Percentiles rank a stretch among this genome's conserved stretches.
Conservation (phyloP, 2,113 vertebrate species). For the Melanocharis versteri region DNA sequence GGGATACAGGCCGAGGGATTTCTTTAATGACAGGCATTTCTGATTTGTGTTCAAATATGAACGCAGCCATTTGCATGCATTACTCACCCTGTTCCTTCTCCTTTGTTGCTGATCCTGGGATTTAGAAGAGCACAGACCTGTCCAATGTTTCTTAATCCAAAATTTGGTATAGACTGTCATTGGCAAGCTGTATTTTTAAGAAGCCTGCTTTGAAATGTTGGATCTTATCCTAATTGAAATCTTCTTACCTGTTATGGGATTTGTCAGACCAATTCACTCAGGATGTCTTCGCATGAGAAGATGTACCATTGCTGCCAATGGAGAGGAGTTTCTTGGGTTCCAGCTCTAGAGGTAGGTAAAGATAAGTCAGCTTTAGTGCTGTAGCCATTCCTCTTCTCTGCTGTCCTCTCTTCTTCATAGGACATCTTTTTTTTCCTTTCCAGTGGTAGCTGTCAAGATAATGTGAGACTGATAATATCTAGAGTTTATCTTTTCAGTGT, state of each 20-base stretch:
- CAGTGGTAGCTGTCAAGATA: neutral
- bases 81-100: neutral
- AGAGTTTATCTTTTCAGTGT: neutral
- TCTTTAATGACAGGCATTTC: neutral
- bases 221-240: neutral
- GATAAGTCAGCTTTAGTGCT: neutral
- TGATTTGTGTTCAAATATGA: neutral
- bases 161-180: neutral
- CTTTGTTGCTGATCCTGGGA: conserved; percentile 26
- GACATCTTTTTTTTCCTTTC: neutral
- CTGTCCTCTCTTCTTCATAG: neutral
- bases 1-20: neutral
- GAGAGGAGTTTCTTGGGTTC: neutral
- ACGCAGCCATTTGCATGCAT: neutral
- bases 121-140: neutral
- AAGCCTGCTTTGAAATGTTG: neutral
- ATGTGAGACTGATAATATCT: neutral
- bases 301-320: neutral
- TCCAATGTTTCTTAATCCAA: conserved; percentile 16
- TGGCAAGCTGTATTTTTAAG: neutral
- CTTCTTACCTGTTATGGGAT: neutral
- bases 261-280: neutral
- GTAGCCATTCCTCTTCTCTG: neutral
- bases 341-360: neutral
- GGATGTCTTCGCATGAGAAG: neutral